phyloP scores from a whole-genome alignment of 2,113 vertebrate species.

The Takifugu bimaculatus region DNA sequence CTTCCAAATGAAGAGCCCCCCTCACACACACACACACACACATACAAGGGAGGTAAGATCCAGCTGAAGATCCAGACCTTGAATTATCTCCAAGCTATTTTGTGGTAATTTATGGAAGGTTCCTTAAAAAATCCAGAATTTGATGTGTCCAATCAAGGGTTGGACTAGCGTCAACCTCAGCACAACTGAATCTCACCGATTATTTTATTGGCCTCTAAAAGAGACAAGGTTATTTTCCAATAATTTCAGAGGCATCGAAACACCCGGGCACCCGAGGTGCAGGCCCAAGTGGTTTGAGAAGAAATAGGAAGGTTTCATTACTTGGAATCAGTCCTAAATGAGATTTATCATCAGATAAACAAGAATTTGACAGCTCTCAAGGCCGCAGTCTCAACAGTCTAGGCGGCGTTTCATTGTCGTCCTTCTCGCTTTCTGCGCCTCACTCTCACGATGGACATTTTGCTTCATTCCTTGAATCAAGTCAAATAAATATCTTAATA shows the following conservation, averaged over 20 bases:
- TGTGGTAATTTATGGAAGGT: too few relatives aligned
- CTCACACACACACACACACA: too few relatives aligned
- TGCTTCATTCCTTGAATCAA: constrained; percentile 51
- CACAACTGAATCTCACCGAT: constrained; percentile 19
- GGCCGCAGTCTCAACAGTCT: constrained; percentile 56
- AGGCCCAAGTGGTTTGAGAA: constrained; percentile 6
- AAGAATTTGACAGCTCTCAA: constrained; percentile 36
- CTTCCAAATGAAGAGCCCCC: too few relatives aligned
- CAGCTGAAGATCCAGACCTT: too few relatives aligned
- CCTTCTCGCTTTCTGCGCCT: constrained; percentile 36
- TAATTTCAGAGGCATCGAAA: constrained; percentile 10
- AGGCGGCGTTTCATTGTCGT: constrained; percentile 21
- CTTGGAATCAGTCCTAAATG: constrained; percentile 14
- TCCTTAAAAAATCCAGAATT: not conserved
- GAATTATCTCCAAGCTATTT: too few relatives aligned
- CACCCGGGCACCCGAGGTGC: constrained; percentile 9
- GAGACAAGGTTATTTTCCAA: constrained; percentile 21
- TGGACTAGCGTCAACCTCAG: not conserved
- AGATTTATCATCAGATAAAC: constrained; percentile 53
- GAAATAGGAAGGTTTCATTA: constrained; percentile 26
- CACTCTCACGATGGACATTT: constrained; percentile 22
- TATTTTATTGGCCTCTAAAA: constrained; percentile 8
- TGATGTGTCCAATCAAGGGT: not conserved
- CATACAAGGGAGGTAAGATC: too few relatives aligned
- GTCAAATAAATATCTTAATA: constrained; percentile 71